Conservation (phyloP, 92 coral and sea anemone genomes). For the Phenganax stokvisi region DNA sequence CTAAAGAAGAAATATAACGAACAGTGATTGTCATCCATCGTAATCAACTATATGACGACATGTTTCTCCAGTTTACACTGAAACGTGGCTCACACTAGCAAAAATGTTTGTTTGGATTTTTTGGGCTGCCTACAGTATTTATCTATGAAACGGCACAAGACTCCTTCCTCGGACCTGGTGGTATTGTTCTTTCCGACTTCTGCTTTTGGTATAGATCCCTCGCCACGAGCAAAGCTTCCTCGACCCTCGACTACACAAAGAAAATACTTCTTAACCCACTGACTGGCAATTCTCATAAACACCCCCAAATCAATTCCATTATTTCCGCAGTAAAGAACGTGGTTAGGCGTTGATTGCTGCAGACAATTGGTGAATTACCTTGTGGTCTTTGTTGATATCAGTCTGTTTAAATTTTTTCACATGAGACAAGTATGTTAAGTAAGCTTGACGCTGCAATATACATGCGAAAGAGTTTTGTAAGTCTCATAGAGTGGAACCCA, state of each 20-base stretch:
- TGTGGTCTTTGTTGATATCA: slow-evolving; percentile 57
- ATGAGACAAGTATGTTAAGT: slow-evolving; percentile 85
- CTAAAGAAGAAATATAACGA: slow-evolving; percentile 33
- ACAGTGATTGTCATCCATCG: too few relatives aligned
- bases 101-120: too few relatives aligned
- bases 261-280: background rate
- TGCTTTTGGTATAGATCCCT: slow-evolving; percentile 59
- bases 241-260: slow-evolving; percentile 62
- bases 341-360: background rate
- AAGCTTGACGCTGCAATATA: slow-evolving; percentile 66
- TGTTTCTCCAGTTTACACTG: too few relatives aligned
- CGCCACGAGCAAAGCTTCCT: slow-evolving; percentile 55
- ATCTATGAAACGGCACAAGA: background rate
- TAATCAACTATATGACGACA: too few relatives aligned
- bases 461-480: too few relatives aligned
- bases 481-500: too few relatives aligned
- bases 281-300: background rate
- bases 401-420: slow-evolving; percentile 65
- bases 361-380: slow-evolving; percentile 45
- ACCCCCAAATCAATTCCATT: background rate
- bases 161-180: slow-evolving; percentile 32
- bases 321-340: too few relatives aligned
- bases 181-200: slow-evolving; percentile 44
- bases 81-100: too few relatives aligned
- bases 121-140: background rate